Conservation (phyloP, 2,888 invertebrate genomes). For the Protodeltote pygarga region DNA sequence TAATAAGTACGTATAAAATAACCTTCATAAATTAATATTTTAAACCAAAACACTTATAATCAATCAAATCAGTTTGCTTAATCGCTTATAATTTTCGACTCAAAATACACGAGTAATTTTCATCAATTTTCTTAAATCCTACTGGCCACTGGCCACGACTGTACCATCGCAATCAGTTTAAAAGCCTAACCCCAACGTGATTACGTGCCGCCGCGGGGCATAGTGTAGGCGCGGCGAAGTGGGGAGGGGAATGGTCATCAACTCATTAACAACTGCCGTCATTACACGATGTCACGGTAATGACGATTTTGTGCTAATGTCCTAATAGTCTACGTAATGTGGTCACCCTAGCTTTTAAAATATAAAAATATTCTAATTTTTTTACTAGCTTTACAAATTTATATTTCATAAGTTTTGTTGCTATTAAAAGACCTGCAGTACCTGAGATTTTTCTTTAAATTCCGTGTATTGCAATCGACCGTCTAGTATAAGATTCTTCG, state of each 20-base stretch:
- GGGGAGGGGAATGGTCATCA: conserved; percentile 50
- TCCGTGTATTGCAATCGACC: no score
- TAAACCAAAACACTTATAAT: conserved; percentile 25
- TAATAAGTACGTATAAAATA: conserved; percentile 25
- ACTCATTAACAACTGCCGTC: conserved; percentile 59
- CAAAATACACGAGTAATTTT: conserved; percentile 11
- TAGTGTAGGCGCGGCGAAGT: conserved; percentile 30
- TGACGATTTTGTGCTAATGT: conserved; percentile 44
- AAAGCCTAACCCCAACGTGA: conserved; percentile 66
- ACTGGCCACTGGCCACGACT: conserved; percentile 18
- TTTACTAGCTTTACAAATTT: no score
- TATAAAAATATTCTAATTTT: not conserved
- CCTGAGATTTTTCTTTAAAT: no score
- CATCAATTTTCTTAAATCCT: not conserved
- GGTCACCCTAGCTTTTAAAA: conserved; percentile 22
- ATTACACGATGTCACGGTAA: conserved; percentile 45
- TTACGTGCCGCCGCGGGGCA: conserved; percentile 45
- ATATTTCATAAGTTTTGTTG: no score
- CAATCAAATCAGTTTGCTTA: conserved; percentile 35
- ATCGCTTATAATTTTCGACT: conserved; percentile 21
- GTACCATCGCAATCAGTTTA: conserved; percentile 62
- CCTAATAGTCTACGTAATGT: conserved; percentile 18
- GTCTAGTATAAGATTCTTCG: no score
- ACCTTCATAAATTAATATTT: conserved; percentile 13
- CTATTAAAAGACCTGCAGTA: no score